Evolutionary conservation across 2,888 invertebrate species (phyloP).

Genomic region (Ferdinandea cuprea): DNA sequence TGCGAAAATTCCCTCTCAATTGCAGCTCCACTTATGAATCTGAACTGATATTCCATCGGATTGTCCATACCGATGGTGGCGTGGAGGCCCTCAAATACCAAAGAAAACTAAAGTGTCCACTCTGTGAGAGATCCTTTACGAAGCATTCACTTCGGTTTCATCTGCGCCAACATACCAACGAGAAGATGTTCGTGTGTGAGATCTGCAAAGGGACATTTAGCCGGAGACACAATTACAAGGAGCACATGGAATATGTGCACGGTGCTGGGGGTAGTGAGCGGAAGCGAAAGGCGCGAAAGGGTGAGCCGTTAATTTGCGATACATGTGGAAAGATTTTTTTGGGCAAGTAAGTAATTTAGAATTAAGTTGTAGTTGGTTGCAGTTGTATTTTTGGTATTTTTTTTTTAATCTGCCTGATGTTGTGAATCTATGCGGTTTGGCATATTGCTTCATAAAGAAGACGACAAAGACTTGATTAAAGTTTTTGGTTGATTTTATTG

Average conservation of each 20-base stretch:
- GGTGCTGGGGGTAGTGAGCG: conserved; percentile 74
- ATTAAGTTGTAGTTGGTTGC: conserved; percentile 2
- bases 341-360: conserved; percentile 83
- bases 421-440: neutral
- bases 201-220: conserved; percentile 87
- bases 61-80: conserved; percentile 84
- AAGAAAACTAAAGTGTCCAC: conserved; percentile 85
- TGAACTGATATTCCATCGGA: conserved; percentile 89
- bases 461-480: conserved; percentile 46
- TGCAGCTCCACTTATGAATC: conserved; percentile 85
- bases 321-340: conserved; percentile 83
- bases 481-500: conserved; percentile 1
- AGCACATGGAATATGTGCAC: conserved; percentile 86
- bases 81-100: conserved; percentile 77
- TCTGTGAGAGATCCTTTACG: conserved; percentile 87
- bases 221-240: conserved; percentile 86
- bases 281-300: conserved; percentile 13
- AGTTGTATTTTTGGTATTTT: neutral
- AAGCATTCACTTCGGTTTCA: conserved; percentile 88
- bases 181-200: conserved; percentile 88
- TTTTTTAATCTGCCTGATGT: neutral
- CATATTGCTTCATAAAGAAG: conserved; percentile 35
- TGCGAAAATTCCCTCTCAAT: conserved; percentile 53
- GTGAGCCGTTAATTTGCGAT: conserved; percentile 79
- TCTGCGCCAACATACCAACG: conserved; percentile 89